These are phyloP conservation scores for Lypha dubia DNA, from an alignment of 2,888 invertebrate species.

Conservation along the genomic window DNA sequence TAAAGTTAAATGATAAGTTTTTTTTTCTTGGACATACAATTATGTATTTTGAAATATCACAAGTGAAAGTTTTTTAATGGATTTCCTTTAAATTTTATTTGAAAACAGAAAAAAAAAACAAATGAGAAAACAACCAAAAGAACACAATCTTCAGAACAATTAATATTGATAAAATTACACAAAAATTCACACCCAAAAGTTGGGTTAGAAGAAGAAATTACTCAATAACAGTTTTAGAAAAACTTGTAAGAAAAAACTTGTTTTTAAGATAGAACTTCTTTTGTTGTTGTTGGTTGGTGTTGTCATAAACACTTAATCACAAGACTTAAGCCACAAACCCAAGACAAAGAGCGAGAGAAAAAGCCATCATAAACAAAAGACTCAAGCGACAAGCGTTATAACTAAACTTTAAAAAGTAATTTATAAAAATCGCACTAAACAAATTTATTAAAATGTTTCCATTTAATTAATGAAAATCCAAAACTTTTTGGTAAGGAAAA, in stretches of 20 bases:
- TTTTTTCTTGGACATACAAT: too few species aligned
- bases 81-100: neutral
- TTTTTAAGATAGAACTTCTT: neutral
- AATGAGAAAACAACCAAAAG: neutral
- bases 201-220: neutral
- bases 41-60: slow-evolving; percentile 28
- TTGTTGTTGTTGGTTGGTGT: too few species aligned
- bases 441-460: neutral
- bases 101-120: neutral
- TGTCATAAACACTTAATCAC: slow-evolving; percentile 13
- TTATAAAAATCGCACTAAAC: neutral
- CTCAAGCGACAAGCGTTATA: slow-evolving; percentile 29
- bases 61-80: slow-evolving; percentile 53
- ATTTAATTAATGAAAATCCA: slow-evolving; percentile 3
- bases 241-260: slow-evolving; percentile 1
- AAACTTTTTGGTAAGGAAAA: too few species aligned
- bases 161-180: slow-evolving; percentile 28
- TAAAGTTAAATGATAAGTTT: slow-evolving; percentile 23
- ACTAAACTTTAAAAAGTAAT: neutral
- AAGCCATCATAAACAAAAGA: neutral
- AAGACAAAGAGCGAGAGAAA: neutral
- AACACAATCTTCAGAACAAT: neutral
- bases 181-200: neutral
- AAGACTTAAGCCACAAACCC: slow-evolving; percentile 49
- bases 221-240: slow-evolving; percentile 3